These are phyloP conservation scores for Sitobion miscanthi DNA, from an alignment of 1,140 invertebrate species.

Conservation along the genomic window DNA sequence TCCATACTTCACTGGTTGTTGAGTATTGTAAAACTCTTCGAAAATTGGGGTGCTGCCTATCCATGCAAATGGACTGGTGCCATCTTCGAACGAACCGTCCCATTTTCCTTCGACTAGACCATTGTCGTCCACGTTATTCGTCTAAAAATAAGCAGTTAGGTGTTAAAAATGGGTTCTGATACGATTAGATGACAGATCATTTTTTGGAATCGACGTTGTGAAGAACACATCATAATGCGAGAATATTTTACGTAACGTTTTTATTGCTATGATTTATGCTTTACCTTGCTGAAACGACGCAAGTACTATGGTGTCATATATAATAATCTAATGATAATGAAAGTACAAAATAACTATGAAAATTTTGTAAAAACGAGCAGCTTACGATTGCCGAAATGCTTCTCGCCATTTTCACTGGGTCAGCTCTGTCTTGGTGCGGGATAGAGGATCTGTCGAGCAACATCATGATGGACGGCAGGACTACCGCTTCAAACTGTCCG, in stretches of 20 bases:
- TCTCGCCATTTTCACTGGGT: slow-evolving; percentile 74
- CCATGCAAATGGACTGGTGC: slow-evolving; percentile 72
- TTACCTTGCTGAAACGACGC: too few relatives aligned
- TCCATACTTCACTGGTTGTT: slow-evolving; percentile 76
- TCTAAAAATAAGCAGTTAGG: slow-evolving; percentile 61
- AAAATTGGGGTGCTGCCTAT: slow-evolving; percentile 74
- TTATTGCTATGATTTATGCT: too few relatives aligned
- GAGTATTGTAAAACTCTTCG: slow-evolving; percentile 71
- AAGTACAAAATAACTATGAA: background rate
- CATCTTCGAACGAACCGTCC: slow-evolving; percentile 75
- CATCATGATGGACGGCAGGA: slow-evolving; percentile 71
- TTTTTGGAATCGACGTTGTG: background rate
- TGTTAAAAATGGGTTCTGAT: background rate
- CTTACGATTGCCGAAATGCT: slow-evolving; percentile 76
- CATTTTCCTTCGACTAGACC: slow-evolving; percentile 88
- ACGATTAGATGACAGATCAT: background rate
- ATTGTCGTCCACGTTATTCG: slow-evolving; percentile 86
- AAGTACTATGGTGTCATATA: too few relatives aligned
- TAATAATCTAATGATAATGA: too few relatives aligned
- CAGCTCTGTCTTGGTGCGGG: slow-evolving; percentile 71
- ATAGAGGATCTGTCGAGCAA: slow-evolving; percentile 70
- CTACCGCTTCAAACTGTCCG: slow-evolving; percentile 76
- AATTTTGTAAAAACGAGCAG: background rate
- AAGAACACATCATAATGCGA: background rate
- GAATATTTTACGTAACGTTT: background rate